Conservation (phyloP, 2,797 vertebrate genomes). For the Sitta carolinensis region DNA sequence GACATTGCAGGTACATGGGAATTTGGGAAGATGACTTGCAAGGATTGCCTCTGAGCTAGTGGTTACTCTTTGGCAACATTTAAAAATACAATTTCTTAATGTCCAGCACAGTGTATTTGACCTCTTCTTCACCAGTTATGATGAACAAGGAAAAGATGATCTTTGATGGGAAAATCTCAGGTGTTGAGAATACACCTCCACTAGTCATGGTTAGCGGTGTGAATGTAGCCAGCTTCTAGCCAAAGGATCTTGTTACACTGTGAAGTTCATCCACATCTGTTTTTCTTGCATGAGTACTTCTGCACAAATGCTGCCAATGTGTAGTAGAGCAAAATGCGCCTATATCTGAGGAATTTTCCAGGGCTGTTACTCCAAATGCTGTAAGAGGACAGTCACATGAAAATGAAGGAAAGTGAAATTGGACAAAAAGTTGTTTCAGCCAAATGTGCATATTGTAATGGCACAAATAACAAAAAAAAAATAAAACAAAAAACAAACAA, state of each 20-base stretch:
- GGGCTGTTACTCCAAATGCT: background rate
- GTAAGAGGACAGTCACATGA: background rate
- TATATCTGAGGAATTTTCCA: background rate
- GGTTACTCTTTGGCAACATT: background rate
- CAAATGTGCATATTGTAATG: background rate
- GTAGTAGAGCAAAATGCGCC: background rate
- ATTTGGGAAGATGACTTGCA: accelerated
- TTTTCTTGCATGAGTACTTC: background rate
- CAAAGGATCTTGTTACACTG: background rate
- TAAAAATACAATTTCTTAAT: background rate
- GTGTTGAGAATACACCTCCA: background rate
- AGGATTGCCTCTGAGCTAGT: background rate
- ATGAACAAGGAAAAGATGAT: background rate
- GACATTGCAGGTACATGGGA: accelerated
- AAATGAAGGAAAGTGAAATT: background rate
- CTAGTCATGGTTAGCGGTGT: background rate
- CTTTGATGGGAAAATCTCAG: background rate
- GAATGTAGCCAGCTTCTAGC: background rate
- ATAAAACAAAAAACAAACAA: too few species aligned
- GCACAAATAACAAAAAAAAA: too few species aligned
- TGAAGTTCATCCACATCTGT: background rate
- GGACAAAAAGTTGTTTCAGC: background rate
- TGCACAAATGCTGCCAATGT: background rate
- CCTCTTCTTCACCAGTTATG: background rate
- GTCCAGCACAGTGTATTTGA: background rate